These are phyloP conservation scores for Mesopsocus fuscifrons DNA, from an alignment of 2,888 invertebrate species.

Conservation along the genomic window DNA sequence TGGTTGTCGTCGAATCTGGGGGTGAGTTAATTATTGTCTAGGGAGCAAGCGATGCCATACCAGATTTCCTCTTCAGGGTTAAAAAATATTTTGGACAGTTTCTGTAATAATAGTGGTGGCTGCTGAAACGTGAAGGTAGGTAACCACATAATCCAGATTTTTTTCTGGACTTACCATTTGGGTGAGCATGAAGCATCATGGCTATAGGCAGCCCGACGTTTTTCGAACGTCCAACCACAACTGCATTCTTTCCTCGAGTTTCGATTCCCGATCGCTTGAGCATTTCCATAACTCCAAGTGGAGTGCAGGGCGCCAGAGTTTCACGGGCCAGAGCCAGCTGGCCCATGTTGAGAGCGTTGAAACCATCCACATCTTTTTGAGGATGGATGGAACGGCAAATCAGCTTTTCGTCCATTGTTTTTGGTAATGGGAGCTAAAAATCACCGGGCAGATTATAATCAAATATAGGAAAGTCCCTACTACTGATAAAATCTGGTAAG, in stretches of 20 bases:
- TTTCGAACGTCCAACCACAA: conserved; percentile 77
- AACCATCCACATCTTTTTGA: conserved; percentile 82
- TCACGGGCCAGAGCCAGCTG: conserved; percentile 52
- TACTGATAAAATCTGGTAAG: no score
- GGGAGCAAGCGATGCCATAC: no score
- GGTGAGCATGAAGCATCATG: conserved; percentile 62
- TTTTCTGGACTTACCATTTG: conserved; percentile 32
- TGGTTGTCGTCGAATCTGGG: conserved; percentile 71
- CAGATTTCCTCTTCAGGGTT: no score
- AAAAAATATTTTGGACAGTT: no score
- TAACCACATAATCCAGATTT: no score
- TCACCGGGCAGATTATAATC: no score
- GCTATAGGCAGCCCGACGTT: conserved; percentile 84
- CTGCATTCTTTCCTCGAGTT: conserved; percentile 71
- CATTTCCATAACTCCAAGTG: conserved; percentile 52
- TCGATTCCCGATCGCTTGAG: conserved; percentile 47
- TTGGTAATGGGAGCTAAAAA: conserved; percentile 51
- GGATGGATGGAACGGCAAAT: conserved; percentile 64
- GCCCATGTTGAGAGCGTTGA: conserved; percentile 67
- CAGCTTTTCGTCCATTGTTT: conserved; percentile 49
- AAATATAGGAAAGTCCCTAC: no score
- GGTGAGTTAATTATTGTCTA: no score
- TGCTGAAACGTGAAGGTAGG: no score
- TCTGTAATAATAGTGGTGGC: no score
- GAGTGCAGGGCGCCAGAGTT: conserved; percentile 60